These are phyloP conservation scores for Holocentrus rufus DNA, from an alignment of 2,797 vertebrate genomes.

Conservation along the genomic window DNA sequence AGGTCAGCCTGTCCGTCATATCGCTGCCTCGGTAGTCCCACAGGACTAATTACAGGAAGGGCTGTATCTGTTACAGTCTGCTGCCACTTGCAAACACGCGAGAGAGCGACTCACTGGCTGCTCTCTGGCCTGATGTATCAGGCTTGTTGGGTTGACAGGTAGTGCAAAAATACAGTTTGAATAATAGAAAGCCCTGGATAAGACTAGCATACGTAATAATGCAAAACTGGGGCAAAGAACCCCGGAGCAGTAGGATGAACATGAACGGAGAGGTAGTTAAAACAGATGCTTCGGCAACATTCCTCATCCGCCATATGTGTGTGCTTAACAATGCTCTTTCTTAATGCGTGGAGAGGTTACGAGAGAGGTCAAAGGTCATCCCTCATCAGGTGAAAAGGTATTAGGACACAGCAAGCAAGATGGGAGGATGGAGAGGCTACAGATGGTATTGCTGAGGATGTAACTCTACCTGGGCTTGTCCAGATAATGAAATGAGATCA, in stretches of 20 bases:
- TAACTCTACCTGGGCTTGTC: slow-evolving; percentile 73
- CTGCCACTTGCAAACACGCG: slow-evolving; percentile 40
- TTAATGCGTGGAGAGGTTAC: slow-evolving; percentile 41
- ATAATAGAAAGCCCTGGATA: slow-evolving; percentile 52
- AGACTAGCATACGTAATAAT: slow-evolving; percentile 16
- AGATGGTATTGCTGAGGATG: slow-evolving; percentile 65
- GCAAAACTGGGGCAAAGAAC: slow-evolving; percentile 45
- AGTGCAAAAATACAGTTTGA: slow-evolving; percentile 43
- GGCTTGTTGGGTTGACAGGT: slow-evolving; percentile 40
- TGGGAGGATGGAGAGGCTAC: slow-evolving; percentile 55
- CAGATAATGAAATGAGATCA: slow-evolving; percentile 75
- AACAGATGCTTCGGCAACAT: slow-evolving; percentile 31
- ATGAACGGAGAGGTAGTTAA: slow-evolving; percentile 2
- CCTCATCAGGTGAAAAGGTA: slow-evolving; percentile 59
- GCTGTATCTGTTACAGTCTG: slow-evolving; percentile 67
- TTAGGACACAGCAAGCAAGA: slow-evolving; percentile 19
- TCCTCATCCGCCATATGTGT: slow-evolving; percentile 9
- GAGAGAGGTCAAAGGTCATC: slow-evolving; percentile 50
- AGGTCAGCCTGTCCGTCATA: slow-evolving; percentile 61
- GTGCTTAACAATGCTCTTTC: slow-evolving; percentile 28
- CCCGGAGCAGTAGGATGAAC: not conserved
- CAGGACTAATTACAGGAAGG: slow-evolving; percentile 73
- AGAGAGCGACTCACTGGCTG: slow-evolving; percentile 49
- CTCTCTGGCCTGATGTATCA: slow-evolving; percentile 46
- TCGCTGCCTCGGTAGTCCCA: slow-evolving; percentile 45